Evolutionary conservation across 2,797 vertebrate genomes (phyloP).

Genomic region (Anguilla pacifica): DNA sequence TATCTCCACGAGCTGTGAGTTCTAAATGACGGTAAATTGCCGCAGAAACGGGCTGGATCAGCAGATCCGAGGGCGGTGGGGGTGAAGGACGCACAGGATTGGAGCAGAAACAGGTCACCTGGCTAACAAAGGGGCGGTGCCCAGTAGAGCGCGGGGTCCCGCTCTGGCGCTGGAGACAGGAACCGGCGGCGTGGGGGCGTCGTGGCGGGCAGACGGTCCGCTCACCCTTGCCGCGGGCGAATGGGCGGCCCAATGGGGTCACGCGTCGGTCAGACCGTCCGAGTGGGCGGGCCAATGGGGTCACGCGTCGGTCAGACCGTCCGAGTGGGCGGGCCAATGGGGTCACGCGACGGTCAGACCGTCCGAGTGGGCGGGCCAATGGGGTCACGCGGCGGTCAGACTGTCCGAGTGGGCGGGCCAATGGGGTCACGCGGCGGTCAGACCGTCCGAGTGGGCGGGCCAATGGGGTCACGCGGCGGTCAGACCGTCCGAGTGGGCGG

Average conservation of each 20-base stretch:
- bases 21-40: background rate
- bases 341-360: conserved; percentile 66
- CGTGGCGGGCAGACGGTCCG: background rate
- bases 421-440: too few species aligned
- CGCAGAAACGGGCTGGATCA: background rate
- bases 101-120: background rate
- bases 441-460: too few species aligned
- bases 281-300: too few species aligned
- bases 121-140: background rate
- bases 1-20: too few species aligned
- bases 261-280: conserved; percentile 60
- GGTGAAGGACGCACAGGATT: background rate
- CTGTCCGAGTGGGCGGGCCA: too few species aligned
- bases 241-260: conserved; percentile 6
- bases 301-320: conserved; percentile 59
- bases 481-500: too few species aligned
- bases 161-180: background rate
- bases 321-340: too few species aligned
- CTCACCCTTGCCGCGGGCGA: conserved; percentile 46
- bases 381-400: too few species aligned
- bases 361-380: too few species aligned
- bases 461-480: too few species aligned
- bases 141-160: background rate
- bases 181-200: background rate
- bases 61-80: background rate